Percentiles rank a stretch among this genome's conserved stretches.
These are phyloP conservation scores for Pelobates cultripes DNA, from an alignment of 2,797 vertebrate species.

Conservation along the genomic window DNA sequence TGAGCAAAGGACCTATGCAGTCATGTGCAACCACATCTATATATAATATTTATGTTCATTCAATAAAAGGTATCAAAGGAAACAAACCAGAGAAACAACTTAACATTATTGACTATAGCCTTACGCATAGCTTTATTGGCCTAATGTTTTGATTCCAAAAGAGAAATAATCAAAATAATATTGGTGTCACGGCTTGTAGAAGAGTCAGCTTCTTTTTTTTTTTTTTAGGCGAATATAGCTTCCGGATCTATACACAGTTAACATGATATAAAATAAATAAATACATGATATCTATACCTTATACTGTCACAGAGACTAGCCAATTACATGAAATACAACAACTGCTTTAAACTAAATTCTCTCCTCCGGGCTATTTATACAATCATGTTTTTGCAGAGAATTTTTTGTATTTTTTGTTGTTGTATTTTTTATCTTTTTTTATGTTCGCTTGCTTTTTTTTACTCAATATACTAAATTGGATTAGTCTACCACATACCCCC, in stretches of 20 bases:
- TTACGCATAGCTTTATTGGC: constrained; percentile 34
- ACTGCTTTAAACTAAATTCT: constrained; percentile 13
- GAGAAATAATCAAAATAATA: constrained; percentile 16
- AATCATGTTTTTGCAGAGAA: neutral
- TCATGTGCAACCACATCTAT: constrained; percentile 51
- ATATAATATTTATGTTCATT: constrained; percentile 54
- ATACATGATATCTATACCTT: constrained; percentile 20
- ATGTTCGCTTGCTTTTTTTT: constrained; percentile 13
- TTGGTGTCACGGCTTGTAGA: constrained; percentile 12
- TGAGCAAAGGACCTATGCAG: constrained; percentile 51
- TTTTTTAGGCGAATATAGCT: neutral
- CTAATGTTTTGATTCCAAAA: constrained; percentile 10
- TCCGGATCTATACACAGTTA: constrained; percentile 10
- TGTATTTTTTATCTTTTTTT: neutral
- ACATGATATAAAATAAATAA: constrained; percentile 27
- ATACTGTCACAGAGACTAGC: constrained; percentile 21
- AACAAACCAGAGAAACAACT: constrained; percentile 39
- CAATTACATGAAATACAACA: constrained; percentile 24
- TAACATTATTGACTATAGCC: constrained; percentile 47
- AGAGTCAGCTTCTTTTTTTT: neutral
- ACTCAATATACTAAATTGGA: constrained; percentile 14
- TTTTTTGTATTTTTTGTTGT: neutral
- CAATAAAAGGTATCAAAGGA: constrained; percentile 49
- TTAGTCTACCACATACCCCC: constrained; percentile 11
- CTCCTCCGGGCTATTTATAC: constrained; percentile 27